Evolutionary conservation across 2,888 invertebrate genomes (phyloP).

Genomic region (Pedicia rivosa): DNA sequence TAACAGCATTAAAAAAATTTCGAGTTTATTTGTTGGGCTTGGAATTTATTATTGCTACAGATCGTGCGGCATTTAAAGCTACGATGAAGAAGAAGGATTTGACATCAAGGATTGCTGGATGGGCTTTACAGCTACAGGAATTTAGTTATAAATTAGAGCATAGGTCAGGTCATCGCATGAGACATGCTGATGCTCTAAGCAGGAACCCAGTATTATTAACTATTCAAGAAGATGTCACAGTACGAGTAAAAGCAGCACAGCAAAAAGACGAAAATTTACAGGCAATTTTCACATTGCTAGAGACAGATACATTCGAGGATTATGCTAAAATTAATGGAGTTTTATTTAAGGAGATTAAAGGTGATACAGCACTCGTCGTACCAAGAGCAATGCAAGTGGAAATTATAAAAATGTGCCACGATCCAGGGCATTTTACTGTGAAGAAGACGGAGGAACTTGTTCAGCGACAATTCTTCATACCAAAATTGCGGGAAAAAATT

Average conservation of each 20-base stretch:
- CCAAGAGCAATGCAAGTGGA: slow-evolving; percentile 6
- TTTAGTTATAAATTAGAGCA: slow-evolving; percentile 11
- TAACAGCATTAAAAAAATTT: slow-evolving; percentile 9
- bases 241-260: slow-evolving; percentile 8
- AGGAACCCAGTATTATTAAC: slow-evolving; percentile 9
- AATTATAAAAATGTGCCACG: not conserved
- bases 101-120: slow-evolving; percentile 13
- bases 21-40: slow-evolving; percentile 7
- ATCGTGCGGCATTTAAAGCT: slow-evolving; percentile 9
- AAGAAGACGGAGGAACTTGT: slow-evolving; percentile 10
- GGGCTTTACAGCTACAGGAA: slow-evolving; percentile 15
- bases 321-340: slow-evolving; percentile 11
- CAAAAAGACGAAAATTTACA: slow-evolving; percentile 11
- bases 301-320: slow-evolving; percentile 8
- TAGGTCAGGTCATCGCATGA: slow-evolving; percentile 10
- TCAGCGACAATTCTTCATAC: slow-evolving; percentile 7
- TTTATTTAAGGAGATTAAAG: slow-evolving; percentile 10
- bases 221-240: not conserved
- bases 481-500: slow-evolving; percentile 6
- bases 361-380: slow-evolving; percentile 8
- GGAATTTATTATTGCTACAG: slow-evolving; percentile 11
- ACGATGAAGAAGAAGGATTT: slow-evolving; percentile 17
- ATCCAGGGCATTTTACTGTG: slow-evolving; percentile 3
- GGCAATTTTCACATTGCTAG: slow-evolving; percentile 9
- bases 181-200: slow-evolving; percentile 13